Base-by-base conservation (phyloP, 2,113 vertebrate species). In the Pyrgilauda ruficollis region DNA sequence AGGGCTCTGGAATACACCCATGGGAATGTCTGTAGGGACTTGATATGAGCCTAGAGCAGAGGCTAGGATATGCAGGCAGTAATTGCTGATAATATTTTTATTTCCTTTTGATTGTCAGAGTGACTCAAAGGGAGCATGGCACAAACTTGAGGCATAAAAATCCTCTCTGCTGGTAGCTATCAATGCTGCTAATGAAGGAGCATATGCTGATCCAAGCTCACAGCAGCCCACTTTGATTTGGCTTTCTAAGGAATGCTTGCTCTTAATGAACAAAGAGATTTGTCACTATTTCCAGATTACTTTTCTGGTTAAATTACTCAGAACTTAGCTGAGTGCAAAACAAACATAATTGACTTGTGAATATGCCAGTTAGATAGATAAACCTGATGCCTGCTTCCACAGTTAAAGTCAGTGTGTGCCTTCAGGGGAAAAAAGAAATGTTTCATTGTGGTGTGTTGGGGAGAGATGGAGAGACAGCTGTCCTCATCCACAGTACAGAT, bases 261-360 rank as follows among this genome's bases (percentile, higher is more conserved):
- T 68, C 59, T 77, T 89, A 85, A 89, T 68, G 69, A 89, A 46
- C 69, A 43, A 84, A 84, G 80, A 81, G 61, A 56, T 94, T 78
- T 85, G 74, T 49, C 37, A 14, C 44, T 84, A 37, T 84, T 95
- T 95, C 43, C 37, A 87, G 62, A 82, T 83, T 67, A 52, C 39
- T 89, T 84, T 93, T 77, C 70, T 93, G 84, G 84, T 93, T 85
- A 73, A 91, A 72, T 70, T 78, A 27, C 43, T 91, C 21, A 15
- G 59, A 83, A 74, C 52, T 69, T 80, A 83, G 78, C 75, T 61
- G 56, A 82, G 87, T 72, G 30, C 53, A 68, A 59, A 95, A 27
- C 4, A 9, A 93, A 43, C 15, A 4, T 64, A 59, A 73, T 4
- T 64, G 55, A 33, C 39, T 70, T 56, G 73, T 2, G 7, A 19